A percentile compares a stretch with the other conserved stretches of the same genome.
Conservation (phyloP, 2,888 invertebrate genomes). For the Teinopalpus imperialis region DNA sequence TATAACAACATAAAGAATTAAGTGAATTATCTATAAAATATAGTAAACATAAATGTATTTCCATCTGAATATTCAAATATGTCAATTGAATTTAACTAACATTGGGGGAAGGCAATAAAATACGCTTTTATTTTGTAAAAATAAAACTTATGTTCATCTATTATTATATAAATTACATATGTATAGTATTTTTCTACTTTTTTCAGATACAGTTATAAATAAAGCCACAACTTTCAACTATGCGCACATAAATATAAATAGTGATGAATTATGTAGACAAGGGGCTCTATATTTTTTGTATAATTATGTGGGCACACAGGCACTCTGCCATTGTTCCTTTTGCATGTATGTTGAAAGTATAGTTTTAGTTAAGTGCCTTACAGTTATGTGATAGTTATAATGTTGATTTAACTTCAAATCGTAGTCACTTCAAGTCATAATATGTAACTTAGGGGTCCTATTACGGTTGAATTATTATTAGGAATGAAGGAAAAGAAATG, state of each 20-base stretch:
- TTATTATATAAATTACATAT: conserved; percentile 31
- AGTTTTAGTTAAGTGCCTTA: conserved; percentile 45
- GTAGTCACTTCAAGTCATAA: conserved; percentile 82
- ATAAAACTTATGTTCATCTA: conserved; percentile 50
- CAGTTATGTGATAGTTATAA: conserved; percentile 74
- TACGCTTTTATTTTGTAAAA: conserved; percentile 84
- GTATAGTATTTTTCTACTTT: conserved; percentile 26
- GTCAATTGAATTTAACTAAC: conserved; percentile 52
- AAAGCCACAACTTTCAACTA: conserved; percentile 11
- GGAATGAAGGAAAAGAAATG: conserved; percentile 58
- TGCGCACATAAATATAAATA: conserved; percentile 26
- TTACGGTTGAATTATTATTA: conserved; percentile 52
- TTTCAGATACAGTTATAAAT: conserved; percentile 25
- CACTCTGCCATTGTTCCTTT: conserved; percentile 64
- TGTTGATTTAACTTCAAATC: conserved; percentile 67
- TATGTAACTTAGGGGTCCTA: conserved; percentile 74
- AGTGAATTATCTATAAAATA: conserved; percentile 22
- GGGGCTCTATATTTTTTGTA: conserved; percentile 47
- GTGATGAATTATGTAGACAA: conserved; percentile 41
- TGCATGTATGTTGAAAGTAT: conserved; percentile 48
- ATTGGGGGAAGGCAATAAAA: conserved; percentile 87
- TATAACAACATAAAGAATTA: conserved; percentile 8
- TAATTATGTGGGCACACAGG: conserved; percentile 33
- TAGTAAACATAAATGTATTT: conserved; percentile 15
- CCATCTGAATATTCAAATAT: conserved; percentile 24